phyloP scores from a whole-genome alignment of 1,140 invertebrate genomes.

The Trichonephila inaurata region DNA sequence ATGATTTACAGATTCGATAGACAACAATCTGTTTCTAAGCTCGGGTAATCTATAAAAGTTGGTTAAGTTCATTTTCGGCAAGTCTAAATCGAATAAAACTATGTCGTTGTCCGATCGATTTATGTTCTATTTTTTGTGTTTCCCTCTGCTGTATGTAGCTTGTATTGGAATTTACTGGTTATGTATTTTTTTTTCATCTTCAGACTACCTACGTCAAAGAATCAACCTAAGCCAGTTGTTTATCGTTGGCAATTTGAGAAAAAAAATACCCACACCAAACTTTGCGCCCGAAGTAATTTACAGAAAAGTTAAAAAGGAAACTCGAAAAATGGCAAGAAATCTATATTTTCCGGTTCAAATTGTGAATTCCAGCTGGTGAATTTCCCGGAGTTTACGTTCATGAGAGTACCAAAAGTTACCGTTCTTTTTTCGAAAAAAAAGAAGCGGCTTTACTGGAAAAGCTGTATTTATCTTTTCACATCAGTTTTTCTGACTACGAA shows the following conservation, averaged over 20 bases:
- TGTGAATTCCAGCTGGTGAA: slow-evolving; percentile 49
- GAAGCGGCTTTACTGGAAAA: neutral
- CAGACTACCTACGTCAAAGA: slow-evolving; percentile 16
- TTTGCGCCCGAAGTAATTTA: slow-evolving; percentile 49
- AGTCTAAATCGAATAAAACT: slow-evolving; percentile 61
- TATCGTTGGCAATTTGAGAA: slow-evolving; percentile 47
- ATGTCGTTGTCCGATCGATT: slow-evolving; percentile 13
- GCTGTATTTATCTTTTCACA: slow-evolving; percentile 2
- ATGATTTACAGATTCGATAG: slow-evolving; percentile 52
- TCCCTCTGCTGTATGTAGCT: neutral
- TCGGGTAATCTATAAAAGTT: slow-evolving; percentile 63
- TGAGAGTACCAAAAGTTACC: neutral
- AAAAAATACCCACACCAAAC: slow-evolving; percentile 19
- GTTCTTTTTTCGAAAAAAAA: neutral
- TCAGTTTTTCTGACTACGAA: neutral
- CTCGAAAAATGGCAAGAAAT: slow-evolving; percentile 36
- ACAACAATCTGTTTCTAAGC: slow-evolving; percentile 48
- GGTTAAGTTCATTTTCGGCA: slow-evolving; percentile 57
- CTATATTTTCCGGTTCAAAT: slow-evolving; percentile 59
- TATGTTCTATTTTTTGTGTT: slow-evolving; percentile 40
- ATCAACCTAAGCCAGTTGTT: slow-evolving; percentile 51
- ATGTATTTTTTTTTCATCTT: slow-evolving; percentile 27
- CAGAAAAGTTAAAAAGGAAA: slow-evolving; percentile 44
- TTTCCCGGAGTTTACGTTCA: slow-evolving; percentile 34
- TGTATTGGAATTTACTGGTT: slow-evolving; percentile 53